Percentiles rank a stretch among this genome's conserved stretches.
Evolutionary conservation across 2,113 vertebrate species (phyloP).

Genomic region (Thymallus thymallus): DNA sequence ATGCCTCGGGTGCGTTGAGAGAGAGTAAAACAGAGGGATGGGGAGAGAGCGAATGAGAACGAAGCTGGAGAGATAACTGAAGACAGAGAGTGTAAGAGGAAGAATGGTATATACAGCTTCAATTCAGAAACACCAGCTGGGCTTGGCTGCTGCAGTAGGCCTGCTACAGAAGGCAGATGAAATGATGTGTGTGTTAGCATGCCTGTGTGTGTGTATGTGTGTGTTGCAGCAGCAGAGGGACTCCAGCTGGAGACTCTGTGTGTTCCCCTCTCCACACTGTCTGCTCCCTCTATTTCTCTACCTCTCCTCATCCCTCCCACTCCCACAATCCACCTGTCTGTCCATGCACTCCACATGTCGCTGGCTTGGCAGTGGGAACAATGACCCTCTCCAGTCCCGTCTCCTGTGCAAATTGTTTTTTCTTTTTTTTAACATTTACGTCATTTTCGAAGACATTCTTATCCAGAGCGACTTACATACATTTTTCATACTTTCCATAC

Average conservation of each 20-base stretch:
- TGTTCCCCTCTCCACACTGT: conserved; percentile 19
- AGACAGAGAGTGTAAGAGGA: neutral
- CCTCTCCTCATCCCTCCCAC: neutral
- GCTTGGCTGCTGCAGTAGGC: conserved; percentile 30
- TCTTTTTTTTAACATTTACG: too few relatives aligned
- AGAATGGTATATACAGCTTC: conserved; percentile 3
- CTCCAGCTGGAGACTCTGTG: conserved; percentile 52
- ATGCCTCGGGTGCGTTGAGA: conserved; percentile 24
- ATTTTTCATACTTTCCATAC: too few relatives aligned
- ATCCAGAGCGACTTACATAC: too few relatives aligned
- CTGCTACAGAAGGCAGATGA: neutral
- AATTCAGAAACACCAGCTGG: conserved; percentile 37
- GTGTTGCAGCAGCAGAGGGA: conserved; percentile 33
- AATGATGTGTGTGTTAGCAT: conserved; percentile 3
- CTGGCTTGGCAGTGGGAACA: neutral
- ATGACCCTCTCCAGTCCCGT: conserved; percentile 35
- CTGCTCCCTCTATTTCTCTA: neutral
- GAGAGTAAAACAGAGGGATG: neutral
- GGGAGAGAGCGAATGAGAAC: neutral
- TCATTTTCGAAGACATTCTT: too few relatives aligned
- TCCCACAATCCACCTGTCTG: neutral
- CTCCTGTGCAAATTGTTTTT: too few relatives aligned
- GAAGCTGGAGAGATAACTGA: neutral
- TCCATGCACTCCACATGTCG: conserved; percentile 7
- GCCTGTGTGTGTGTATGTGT: conserved; percentile 22